Percentiles rank a stretch among this genome's conserved stretches.
phyloP scores from a whole-genome alignment of 2,888 invertebrate genomes.

The Leistus spinibarbis region DNA sequence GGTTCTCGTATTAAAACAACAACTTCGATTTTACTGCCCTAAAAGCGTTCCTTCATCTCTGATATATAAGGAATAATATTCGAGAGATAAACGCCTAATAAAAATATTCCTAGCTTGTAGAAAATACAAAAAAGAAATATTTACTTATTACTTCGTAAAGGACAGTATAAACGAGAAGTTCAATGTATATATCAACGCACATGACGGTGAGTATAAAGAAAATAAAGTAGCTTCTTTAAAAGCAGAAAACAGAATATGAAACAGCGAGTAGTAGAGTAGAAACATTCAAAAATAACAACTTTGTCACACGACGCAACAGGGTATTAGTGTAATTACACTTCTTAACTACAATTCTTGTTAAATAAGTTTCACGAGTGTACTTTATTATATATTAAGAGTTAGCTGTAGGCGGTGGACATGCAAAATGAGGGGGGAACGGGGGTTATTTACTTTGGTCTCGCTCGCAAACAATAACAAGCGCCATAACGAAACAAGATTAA shows the following conservation, averaged over 20 bases:
- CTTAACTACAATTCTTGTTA: slow-evolving; percentile 31
- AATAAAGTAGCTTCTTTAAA: too few species aligned
- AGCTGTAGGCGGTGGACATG: background rate
- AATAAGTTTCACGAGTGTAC: slow-evolving; percentile 1
- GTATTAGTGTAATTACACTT: slow-evolving; percentile 31
- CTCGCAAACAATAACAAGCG: slow-evolving; percentile 29
- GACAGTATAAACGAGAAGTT: too few species aligned
- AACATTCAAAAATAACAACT: slow-evolving; percentile 22
- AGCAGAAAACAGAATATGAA: background rate
- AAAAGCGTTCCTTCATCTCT: background rate
- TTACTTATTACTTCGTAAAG: too few species aligned
- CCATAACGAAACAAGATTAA: slow-evolving; percentile 37
- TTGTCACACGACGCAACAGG: slow-evolving; percentile 22
- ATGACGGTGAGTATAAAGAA: too few species aligned
- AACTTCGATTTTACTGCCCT: slow-evolving; percentile 32
- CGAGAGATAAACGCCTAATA: slow-evolving; percentile 23
- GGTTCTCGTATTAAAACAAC: slow-evolving; percentile 32
- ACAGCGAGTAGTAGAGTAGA: background rate
- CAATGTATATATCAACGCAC: too few species aligned
- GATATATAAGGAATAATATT: slow-evolving; percentile 19
- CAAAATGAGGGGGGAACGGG: background rate
- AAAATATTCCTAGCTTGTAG: too few species aligned
- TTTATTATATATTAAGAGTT: background rate
- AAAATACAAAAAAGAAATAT: too few species aligned
- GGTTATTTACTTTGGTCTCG: slow-evolving; percentile 14